These are phyloP conservation scores for Cantharis lateralis DNA, from an alignment of 2,888 invertebrate genomes.

Conservation along the genomic window DNA sequence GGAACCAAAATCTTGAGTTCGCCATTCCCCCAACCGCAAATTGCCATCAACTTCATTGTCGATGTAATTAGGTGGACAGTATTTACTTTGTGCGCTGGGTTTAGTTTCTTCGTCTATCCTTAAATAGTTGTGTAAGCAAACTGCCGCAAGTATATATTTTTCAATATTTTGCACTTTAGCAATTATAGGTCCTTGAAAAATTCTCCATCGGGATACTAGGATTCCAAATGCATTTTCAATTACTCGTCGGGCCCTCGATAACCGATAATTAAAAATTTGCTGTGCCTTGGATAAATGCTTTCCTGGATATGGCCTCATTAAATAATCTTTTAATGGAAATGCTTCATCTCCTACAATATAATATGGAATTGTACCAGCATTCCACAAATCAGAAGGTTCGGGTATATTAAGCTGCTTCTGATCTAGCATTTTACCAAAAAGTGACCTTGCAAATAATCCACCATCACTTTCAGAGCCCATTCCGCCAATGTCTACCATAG, in stretches of 20 bases:
- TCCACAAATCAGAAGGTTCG: background rate
- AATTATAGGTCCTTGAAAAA: too few species aligned
- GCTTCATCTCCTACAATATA: too few species aligned
- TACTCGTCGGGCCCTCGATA: too few species aligned
- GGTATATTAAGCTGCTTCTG: background rate
- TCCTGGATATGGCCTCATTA: too few species aligned
- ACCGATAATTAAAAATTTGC: too few species aligned
- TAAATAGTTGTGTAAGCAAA: background rate
- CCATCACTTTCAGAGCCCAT: background rate
- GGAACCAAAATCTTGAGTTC: too few species aligned
- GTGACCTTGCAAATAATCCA: background rate
- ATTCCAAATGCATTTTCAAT: too few species aligned
- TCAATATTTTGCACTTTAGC: background rate
- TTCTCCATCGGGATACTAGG: too few species aligned
- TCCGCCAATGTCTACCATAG: background rate
- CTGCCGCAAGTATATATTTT: background rate
- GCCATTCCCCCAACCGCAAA: too few species aligned
- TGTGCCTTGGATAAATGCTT: too few species aligned
- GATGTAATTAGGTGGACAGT: background rate
- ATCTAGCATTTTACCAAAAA: background rate
- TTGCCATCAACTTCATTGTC: background rate
- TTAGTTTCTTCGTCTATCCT: background rate
- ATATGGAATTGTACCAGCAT: too few species aligned
- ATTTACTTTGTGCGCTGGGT: background rate
- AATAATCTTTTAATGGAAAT: too few species aligned